A percentile compares a stretch with the other conserved stretches of the same genome.
These are phyloP conservation scores for Porites rus DNA, from an alignment of 92 coral and sea anemone genomes.

Conservation along the genomic window DNA sequence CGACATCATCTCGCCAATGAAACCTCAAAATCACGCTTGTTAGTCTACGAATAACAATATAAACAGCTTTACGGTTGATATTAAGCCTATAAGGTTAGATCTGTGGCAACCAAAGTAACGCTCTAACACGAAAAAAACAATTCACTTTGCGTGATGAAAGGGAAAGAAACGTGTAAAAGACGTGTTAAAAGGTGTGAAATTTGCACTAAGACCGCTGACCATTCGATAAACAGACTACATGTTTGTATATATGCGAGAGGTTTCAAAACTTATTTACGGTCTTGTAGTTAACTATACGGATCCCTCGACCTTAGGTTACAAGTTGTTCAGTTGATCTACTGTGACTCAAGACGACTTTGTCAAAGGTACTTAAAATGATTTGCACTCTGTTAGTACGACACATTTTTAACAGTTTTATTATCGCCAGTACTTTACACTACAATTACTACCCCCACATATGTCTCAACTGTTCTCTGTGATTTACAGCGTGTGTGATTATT, in stretches of 20 bases:
- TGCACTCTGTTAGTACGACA: too few species aligned
- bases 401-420: too few species aligned
- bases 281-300: neutral
- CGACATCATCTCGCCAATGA: too few species aligned
- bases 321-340: neutral
- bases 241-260: neutral
- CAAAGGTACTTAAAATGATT: neutral
- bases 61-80: too few species aligned
- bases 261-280: neutral
- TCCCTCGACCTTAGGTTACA: neutral
- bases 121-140: neutral
- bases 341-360: neutral
- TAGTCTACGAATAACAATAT: neutral
- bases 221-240: neutral
- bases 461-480: neutral
- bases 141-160: constrained; percentile 12
- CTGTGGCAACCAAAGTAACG: neutral
- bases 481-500: neutral
- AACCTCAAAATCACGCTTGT: neutral
- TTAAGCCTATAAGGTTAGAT: neutral
- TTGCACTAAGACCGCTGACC: constrained; percentile 30
- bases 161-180: constrained; percentile 2
- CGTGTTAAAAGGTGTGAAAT: constrained; percentile 16
- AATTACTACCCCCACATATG: neutral
- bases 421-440: neutral